A percentile compares a stretch with the other conserved stretches of the same genome.
Evolutionary conservation across 92 coral and sea anemone genomes (phyloP).

Genomic region (Porites rus): DNA sequence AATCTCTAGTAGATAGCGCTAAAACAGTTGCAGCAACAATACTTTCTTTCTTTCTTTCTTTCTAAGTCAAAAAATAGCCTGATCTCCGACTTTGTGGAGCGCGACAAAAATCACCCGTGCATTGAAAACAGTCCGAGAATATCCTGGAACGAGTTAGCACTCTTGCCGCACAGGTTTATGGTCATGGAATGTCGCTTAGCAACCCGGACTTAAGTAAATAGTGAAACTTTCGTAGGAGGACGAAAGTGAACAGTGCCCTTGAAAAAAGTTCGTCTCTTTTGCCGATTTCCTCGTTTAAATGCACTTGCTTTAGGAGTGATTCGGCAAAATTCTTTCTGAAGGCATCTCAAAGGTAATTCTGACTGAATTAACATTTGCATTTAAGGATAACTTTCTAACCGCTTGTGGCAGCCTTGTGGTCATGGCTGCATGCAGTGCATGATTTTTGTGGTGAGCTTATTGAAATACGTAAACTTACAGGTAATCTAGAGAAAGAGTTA

Average conservation of each 20-base stretch:
- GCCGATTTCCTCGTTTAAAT: background rate
- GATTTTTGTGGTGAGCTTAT: background rate
- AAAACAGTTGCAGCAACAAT: too few relatives aligned
- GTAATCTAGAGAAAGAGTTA: background rate
- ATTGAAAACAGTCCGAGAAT: too few relatives aligned
- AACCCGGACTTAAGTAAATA: background rate
- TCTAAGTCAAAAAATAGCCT: too few relatives aligned
- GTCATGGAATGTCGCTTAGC: constrained; percentile 5
- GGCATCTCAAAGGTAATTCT: too few relatives aligned
- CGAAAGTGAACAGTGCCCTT: background rate
- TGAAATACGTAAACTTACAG: constrained; percentile 12
- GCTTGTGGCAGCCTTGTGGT: too few relatives aligned
- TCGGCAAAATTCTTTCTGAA: background rate
- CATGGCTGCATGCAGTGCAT: too few relatives aligned
- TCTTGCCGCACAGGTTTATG: constrained; percentile 6
- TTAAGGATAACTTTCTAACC: background rate
- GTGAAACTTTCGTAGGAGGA: background rate
- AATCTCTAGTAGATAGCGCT: too few relatives aligned
- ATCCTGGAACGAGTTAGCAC: background rate
- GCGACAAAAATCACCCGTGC: too few relatives aligned
- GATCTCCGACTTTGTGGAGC: too few relatives aligned
- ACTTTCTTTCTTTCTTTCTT: too few relatives aligned
- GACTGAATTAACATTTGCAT: background rate
- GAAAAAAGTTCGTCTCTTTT: background rate
- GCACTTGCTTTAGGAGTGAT: background rate